These are phyloP conservation scores for Neocloeon triangulifer DNA, from an alignment of 1,140 invertebrate species.

Conservation along the genomic window DNA sequence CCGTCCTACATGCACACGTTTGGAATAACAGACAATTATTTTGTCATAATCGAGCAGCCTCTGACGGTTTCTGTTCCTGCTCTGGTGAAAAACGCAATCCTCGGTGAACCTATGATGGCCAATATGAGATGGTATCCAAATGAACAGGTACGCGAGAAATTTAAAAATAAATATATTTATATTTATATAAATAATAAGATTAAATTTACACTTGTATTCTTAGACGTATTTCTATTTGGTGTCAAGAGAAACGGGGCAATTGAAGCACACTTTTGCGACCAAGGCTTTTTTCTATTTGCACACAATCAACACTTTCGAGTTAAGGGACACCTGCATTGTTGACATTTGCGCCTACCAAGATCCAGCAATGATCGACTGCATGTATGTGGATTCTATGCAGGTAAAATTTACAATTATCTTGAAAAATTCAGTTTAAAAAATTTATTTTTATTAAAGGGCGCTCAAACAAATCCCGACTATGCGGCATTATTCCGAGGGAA, in stretches of 20 bases:
- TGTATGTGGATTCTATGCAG: conserved; percentile 60
- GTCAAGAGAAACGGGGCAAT: conserved; percentile 30
- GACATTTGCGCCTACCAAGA: conserved; percentile 69
- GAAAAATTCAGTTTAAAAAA: neutral
- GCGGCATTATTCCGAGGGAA: conserved; percentile 51
- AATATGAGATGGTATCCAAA: conserved; percentile 48
- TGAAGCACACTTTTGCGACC: conserved; percentile 32
- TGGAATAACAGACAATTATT: conserved; percentile 62
- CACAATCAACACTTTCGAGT: conserved; percentile 71
- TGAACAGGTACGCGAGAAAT: conserved; percentile 26
- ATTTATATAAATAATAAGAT: conserved; percentile 3
- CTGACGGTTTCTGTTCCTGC: conserved; percentile 38
- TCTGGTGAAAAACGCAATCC: conserved; percentile 29
- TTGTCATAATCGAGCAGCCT: conserved; percentile 65
- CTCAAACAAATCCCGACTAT: conserved; percentile 57
- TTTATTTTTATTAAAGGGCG: conserved; percentile 24
- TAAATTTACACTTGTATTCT: conserved; percentile 12
- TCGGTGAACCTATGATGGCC: conserved; percentile 31
- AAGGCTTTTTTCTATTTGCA: conserved; percentile 70
- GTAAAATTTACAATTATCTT: conserved; percentile 19
- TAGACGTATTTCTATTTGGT: conserved; percentile 55
- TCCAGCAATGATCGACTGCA: conserved; percentile 58
- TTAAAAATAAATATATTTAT: conserved; percentile 1
- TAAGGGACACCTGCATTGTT: conserved; percentile 27
- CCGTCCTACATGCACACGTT: conserved; percentile 79